Percentiles rank a stretch among this genome's conserved stretches.
These are phyloP conservation scores for Scolopax bukidnonensis DNA, from an alignment of 2,797 vertebrate species.

Conservation along the genomic window DNA sequence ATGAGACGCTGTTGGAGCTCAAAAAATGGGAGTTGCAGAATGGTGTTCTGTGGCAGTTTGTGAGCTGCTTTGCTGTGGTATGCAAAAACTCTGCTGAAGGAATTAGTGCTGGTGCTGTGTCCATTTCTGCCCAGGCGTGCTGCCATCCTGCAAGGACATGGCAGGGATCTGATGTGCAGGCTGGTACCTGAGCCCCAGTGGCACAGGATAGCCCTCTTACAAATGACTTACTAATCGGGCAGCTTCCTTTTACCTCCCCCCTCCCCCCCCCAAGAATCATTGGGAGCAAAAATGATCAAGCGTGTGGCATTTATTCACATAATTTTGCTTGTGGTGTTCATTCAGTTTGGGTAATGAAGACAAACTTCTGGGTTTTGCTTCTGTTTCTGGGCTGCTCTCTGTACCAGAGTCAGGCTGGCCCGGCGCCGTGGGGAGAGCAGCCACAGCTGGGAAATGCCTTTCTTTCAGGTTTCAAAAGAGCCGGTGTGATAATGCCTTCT, in stretches of 20 bases:
- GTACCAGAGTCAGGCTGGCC: background rate
- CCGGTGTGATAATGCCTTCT: background rate
- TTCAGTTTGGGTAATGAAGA: constrained; percentile 9
- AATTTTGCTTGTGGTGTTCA: constrained; percentile 1
- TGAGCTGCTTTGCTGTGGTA: constrained; percentile 9
- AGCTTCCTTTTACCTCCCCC: background rate
- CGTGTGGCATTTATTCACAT: background rate
- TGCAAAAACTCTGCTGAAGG: constrained; percentile 32
- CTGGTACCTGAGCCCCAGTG: background rate
- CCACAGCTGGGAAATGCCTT: background rate
- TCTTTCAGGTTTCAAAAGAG: background rate
- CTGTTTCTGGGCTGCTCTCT: background rate
- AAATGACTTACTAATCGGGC: background rate
- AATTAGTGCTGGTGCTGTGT: background rate
- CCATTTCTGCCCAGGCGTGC: background rate
- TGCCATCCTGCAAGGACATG: background rate
- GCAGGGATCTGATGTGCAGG: background rate
- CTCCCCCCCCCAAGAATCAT: background rate
- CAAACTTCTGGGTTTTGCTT: constrained; percentile 33
- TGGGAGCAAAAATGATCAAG: background rate
- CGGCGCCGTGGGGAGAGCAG: background rate
- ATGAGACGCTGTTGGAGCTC: background rate
- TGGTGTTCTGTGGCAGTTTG: background rate
- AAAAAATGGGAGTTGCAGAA: background rate
- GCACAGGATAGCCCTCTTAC: background rate